These are phyloP conservation scores for Vollenhovia emeryi DNA, from an alignment of 1,140 invertebrate genomes.

Conservation along the genomic window DNA sequence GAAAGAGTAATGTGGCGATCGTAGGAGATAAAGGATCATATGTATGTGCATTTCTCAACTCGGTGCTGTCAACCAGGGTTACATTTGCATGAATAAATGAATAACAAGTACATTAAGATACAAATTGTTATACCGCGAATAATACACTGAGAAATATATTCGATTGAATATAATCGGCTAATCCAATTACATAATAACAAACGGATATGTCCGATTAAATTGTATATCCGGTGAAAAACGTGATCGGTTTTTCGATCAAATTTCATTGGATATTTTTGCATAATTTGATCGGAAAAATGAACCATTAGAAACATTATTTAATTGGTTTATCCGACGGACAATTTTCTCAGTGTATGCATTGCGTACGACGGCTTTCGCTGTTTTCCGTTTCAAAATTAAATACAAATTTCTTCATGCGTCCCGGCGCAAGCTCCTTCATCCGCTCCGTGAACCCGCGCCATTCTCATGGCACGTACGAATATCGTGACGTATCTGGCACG, in stretches of 20 bases:
- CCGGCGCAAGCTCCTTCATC: background rate
- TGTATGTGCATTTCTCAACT: background rate
- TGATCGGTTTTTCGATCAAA: too few relatives aligned
- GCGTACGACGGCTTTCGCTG: too few relatives aligned
- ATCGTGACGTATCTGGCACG: background rate
- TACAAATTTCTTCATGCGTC: background rate
- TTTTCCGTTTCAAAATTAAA: background rate
- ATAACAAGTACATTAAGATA: background rate
- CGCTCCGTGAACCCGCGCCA: background rate
- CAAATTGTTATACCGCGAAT: background rate
- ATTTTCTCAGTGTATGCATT: too few relatives aligned
- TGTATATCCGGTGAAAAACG: too few relatives aligned
- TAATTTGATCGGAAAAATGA: too few relatives aligned
- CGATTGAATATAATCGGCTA: too few relatives aligned
- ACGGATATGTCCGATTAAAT: too few relatives aligned
- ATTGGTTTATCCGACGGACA: too few relatives aligned
- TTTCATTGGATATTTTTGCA: too few relatives aligned
- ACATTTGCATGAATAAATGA: background rate
- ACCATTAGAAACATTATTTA: too few relatives aligned
- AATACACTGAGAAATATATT: too few relatives aligned
- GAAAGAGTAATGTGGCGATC: background rate
- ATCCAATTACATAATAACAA: too few relatives aligned
- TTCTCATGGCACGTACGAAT: background rate
- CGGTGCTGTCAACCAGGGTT: background rate
- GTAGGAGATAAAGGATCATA: background rate